These are phyloP conservation scores for Anhinga anhinga DNA, from an alignment of 2,113 vertebrate species.

Conservation along the genomic window DNA sequence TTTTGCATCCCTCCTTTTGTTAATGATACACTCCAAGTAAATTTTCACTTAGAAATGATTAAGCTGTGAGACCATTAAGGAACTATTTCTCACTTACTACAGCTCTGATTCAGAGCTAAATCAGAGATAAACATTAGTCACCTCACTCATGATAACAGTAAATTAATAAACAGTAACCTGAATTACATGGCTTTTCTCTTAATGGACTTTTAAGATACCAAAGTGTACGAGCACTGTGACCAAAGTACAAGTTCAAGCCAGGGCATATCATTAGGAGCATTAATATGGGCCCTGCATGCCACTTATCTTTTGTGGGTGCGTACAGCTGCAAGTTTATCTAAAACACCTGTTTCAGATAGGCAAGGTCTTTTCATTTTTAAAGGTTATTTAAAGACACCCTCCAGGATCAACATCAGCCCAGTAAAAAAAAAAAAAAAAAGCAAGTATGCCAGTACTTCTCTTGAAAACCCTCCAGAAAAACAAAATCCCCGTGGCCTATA, in stretches of 20 bases:
- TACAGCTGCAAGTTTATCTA: not conserved
- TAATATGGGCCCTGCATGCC: not conserved
- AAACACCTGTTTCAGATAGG: not conserved
- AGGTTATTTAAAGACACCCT: not conserved
- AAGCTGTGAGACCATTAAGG: not conserved
- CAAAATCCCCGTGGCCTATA: not conserved
- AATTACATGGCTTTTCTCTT: not conserved
- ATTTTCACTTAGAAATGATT: constrained; percentile 24
- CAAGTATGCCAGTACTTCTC: not conserved
- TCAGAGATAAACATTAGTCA: not conserved
- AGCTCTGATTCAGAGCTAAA: not conserved
- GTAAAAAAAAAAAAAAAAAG: not conserved
- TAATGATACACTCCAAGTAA: not conserved
- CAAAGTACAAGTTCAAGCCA: not conserved
- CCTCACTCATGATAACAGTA: not conserved
- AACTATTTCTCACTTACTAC: constrained; percentile 20
- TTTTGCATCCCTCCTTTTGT: not conserved
- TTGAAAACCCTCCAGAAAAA: not conserved
- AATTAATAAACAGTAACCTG: not conserved
- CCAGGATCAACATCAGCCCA: not conserved
- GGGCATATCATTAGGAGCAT: no score
- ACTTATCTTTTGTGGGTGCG: not conserved
- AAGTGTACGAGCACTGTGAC: not conserved
- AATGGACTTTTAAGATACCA: not conserved
- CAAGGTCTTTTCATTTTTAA: not conserved